Evolutionary conservation across 1,140 invertebrate species (phyloP).

Genomic region (Drosophila pallidifrons): DNA sequence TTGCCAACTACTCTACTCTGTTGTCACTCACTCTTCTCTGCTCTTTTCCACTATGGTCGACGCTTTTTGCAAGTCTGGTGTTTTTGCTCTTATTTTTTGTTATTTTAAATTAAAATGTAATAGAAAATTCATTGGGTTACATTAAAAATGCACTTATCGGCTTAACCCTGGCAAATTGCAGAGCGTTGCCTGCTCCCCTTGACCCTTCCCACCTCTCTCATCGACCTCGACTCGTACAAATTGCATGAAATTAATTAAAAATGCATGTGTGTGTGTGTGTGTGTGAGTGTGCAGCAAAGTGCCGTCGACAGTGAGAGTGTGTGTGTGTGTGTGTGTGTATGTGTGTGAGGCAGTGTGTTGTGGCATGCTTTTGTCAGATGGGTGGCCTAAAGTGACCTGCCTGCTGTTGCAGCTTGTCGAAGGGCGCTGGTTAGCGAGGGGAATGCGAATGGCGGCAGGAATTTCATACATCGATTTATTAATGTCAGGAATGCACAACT

Average conservation of each 20-base stretch:
- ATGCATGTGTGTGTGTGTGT: constrained; percentile 60
- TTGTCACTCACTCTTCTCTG: background rate
- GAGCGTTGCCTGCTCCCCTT: constrained; percentile 5
- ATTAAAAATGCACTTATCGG: constrained; percentile 83
- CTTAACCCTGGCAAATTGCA: constrained; percentile 76
- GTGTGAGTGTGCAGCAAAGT: constrained; percentile 11
- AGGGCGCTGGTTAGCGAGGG: background rate
- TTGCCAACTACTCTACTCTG: background rate
- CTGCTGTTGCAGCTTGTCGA: constrained; percentile 59
- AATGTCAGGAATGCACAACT: constrained; percentile 71
- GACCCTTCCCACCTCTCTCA: background rate
- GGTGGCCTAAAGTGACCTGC: constrained; percentile 76
- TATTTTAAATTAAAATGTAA: constrained; percentile 83
- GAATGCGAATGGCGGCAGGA: constrained; percentile 30
- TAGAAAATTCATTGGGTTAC: constrained; percentile 81
- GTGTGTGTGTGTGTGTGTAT: background rate
- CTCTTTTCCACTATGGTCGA: background rate
- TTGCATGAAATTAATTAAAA: constrained; percentile 83
- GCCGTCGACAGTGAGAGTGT: background rate
- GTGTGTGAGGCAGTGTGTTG: constrained; percentile 32
- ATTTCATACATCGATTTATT: constrained; percentile 79
- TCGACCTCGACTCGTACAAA: constrained; percentile 59
- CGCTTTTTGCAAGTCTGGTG: background rate
- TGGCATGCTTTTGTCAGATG: constrained; percentile 74
- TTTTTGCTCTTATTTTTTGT: constrained; percentile 55